A percentile compares a stretch with the other conserved stretches of the same genome.
These are phyloP conservation scores for Falco columbarius DNA, from an alignment of 2,797 vertebrate species.

Conservation along the genomic window DNA sequence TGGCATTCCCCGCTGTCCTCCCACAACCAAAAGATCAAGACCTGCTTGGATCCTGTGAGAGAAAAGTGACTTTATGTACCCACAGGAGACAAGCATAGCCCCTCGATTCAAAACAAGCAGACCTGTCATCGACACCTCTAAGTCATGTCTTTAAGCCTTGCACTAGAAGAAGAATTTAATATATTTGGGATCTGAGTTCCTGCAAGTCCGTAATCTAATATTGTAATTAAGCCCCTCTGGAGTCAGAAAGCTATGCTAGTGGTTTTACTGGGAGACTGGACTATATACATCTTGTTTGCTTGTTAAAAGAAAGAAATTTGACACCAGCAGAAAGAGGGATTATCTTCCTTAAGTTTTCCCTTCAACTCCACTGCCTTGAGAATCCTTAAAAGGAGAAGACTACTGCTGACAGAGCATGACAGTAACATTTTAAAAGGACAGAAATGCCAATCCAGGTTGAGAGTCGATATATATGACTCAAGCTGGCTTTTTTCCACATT, in stretches of 20 bases:
- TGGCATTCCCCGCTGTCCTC: background rate
- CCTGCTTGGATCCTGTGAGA: background rate
- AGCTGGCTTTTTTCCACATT: background rate
- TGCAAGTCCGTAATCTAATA: background rate
- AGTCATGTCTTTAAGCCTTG: background rate
- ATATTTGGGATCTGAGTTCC: background rate
- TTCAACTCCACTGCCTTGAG: background rate
- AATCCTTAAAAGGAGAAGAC: background rate
- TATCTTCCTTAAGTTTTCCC: background rate
- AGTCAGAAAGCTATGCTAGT: background rate
- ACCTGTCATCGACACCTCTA: background rate
- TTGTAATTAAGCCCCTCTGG: background rate
- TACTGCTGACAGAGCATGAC: background rate
- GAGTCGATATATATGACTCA: background rate
- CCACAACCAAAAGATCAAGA: background rate
- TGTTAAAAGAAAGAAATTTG: background rate
- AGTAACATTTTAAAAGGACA: background rate
- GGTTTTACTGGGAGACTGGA: background rate
- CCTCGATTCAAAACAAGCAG: background rate
- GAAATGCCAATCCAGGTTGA: background rate
- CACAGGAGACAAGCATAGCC: background rate
- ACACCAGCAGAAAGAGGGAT: background rate
- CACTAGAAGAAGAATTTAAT: background rate
- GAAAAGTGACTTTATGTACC: background rate
- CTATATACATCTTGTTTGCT: background rate